phyloP scores from a whole-genome alignment of 1,140 invertebrate species.

The Theocolax elegans region DNA sequence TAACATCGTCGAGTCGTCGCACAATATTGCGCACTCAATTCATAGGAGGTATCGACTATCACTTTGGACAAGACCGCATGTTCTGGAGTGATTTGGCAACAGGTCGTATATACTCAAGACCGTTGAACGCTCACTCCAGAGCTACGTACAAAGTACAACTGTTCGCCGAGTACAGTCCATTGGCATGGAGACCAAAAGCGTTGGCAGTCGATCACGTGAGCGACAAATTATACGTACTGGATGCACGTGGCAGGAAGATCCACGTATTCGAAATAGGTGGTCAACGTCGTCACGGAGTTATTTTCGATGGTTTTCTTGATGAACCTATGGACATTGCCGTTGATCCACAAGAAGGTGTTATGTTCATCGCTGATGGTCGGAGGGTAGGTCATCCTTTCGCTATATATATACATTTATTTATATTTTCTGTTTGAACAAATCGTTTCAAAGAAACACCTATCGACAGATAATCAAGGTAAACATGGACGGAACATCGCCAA shows the following conservation, averaged over 20 bases:
- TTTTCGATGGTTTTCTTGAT: not conserved
- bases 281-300: not conserved
- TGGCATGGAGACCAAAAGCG: not conserved
- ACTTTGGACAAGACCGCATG: not conserved
- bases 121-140: not conserved
- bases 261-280: slow-evolving; percentile 9
- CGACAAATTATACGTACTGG: slow-evolving; percentile 14
- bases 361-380: slow-evolving; percentile 31
- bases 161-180: not conserved
- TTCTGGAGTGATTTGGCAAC: slow-evolving; percentile 32
- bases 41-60: slow-evolving; percentile 12
- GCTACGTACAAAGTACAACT: not conserved
- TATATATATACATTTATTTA: not conserved
- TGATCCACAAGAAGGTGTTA: slow-evolving; percentile 3
- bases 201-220: slow-evolving; percentile 4
- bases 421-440: not conserved
- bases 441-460: not conserved
- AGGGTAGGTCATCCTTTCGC: not conserved
- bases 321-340: slow-evolving; percentile 13
- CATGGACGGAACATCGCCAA: slow-evolving; percentile 16
- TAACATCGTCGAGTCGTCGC: not conserved
- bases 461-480: not conserved
- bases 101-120: not conserved
- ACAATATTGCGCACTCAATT: not conserved
- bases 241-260: not conserved